Evolutionary conservation across 2,888 invertebrate genomes (phyloP), one percentile per base, ranked within the genome.

Genomic region (Corythucha ciliata): DNA sequence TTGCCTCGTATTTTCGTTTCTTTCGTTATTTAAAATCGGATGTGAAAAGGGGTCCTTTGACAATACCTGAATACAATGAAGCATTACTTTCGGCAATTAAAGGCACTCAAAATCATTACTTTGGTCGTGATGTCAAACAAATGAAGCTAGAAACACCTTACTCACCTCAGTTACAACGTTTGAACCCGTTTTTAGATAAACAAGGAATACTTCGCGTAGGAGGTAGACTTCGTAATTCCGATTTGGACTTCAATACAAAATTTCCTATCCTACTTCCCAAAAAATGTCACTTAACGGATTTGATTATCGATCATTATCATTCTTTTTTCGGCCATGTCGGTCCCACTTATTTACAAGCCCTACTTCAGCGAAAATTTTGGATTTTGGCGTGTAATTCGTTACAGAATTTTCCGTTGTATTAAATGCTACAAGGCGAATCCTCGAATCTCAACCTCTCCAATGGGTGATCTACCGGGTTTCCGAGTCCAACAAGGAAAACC

Each of bases 401-500:
- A 25, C 21, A 22, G 44, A 22, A 46, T 29, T 14, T 39, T 51
- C 29, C 24, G 32, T 26, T 40, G 54, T 46, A 27, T 42, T 41
- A 20, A 21, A 29, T 27, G 27, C 25, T 24, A 51, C 29, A 14
- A 21, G 33, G 6, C 32, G 7, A 59, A 59, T 18, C 21, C 29
- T 2, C 22, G 5, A 29, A n/a, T 26, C 29, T 45, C 46, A 24
- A 24, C 27, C 33, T 22, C 41, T 5, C 33, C 57, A 16, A 62
- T 59, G 61, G 59, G 57, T 2, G 54, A 60, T 24, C 49, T 61
- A 7, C 60, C 60, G 1, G 1, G 5, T 1, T 5, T 20, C 2
- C 36, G 61, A 18, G 45, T 59, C 6, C 37, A 47, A 7, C 55
- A 53, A 4, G 47, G 54, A 10, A 46, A 56, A 2, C 37, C 59